Percentiles rank a stretch among this genome's conserved stretches.
Evolutionary conservation across 2,797 vertebrate genomes (phyloP).

Genomic region (Mycteria americana): DNA sequence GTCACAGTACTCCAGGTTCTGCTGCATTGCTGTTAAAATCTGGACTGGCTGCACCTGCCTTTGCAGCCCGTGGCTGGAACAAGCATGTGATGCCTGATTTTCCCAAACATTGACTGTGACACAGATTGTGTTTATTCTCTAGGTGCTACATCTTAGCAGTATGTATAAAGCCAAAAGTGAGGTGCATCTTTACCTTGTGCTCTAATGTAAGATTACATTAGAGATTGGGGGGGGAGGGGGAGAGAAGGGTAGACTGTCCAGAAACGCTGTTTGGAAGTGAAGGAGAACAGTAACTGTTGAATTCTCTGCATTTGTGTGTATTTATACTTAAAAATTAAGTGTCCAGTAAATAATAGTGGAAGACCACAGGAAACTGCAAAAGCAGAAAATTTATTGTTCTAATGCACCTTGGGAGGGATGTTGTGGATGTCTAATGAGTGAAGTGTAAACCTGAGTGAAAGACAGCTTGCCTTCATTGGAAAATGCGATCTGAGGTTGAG

Average conservation of each 20-base stretch:
- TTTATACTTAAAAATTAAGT: not conserved
- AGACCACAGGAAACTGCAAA: not conserved
- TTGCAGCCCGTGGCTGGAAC: not conserved
- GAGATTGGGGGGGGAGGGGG: no score
- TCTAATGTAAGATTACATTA: not conserved
- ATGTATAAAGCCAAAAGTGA: not conserved
- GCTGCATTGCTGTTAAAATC: conserved; percentile 69
- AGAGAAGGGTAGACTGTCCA: not conserved
- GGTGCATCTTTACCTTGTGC: not conserved
- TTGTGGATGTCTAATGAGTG: not conserved
- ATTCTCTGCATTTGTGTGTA: not conserved
- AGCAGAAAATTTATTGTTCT: not conserved
- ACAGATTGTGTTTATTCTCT: not conserved
- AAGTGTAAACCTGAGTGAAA: not conserved
- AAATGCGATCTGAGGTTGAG: not conserved
- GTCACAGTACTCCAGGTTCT: conserved; percentile 22
- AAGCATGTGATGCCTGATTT: not conserved
- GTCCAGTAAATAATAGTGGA: not conserved
- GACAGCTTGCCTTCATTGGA: not conserved
- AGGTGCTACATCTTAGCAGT: not conserved
- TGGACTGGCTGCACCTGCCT: conserved; percentile 8
- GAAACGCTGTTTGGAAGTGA: not conserved
- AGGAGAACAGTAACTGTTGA: not conserved
- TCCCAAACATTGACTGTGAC: not conserved
- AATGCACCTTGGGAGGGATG: not conserved